Conservation (phyloP, 2,113 vertebrate species). For the Crotalus horridus region DNA sequence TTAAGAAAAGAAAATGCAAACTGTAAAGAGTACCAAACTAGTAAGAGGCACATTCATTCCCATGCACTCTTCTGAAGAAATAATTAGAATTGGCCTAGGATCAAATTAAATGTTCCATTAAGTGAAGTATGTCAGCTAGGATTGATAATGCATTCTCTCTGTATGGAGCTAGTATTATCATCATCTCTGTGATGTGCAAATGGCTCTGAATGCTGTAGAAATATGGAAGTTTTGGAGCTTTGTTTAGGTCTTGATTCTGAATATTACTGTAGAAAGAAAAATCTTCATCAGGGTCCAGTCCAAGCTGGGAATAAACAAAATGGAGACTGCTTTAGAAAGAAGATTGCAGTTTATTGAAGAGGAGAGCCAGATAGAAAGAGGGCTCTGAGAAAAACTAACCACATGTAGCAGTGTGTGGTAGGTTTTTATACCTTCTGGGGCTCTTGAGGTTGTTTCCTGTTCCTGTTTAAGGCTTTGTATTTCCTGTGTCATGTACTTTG, state of each 20-base stretch:
- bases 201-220: constrained; percentile 48
- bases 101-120: constrained; percentile 62
- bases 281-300: no score
- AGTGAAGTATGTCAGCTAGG: constrained; percentile 58
- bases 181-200: constrained; percentile 29
- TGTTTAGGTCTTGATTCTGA: constrained; percentile 31
- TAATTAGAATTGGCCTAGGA: constrained; percentile 44
- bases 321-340: no score
- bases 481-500: no score
- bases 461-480: no score
- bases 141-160: constrained; percentile 48
- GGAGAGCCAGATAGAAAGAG: no score
- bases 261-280: not conserved
- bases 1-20: constrained; percentile 33
- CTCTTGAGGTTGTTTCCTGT: no score
- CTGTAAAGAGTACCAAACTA: constrained; percentile 35
- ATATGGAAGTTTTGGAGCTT: constrained; percentile 40
- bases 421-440: no score
- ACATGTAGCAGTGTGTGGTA: no score
- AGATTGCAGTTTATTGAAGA: no score
- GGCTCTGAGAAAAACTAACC: no score
- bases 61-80: constrained; percentile 11
- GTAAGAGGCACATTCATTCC: constrained; percentile 34
- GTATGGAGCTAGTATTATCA: constrained; percentile 41
- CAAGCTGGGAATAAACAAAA: no score